Base-by-base conservation (phyloP, 92 coral and sea anemone genomes). In the Actinernus sp. region DNA sequence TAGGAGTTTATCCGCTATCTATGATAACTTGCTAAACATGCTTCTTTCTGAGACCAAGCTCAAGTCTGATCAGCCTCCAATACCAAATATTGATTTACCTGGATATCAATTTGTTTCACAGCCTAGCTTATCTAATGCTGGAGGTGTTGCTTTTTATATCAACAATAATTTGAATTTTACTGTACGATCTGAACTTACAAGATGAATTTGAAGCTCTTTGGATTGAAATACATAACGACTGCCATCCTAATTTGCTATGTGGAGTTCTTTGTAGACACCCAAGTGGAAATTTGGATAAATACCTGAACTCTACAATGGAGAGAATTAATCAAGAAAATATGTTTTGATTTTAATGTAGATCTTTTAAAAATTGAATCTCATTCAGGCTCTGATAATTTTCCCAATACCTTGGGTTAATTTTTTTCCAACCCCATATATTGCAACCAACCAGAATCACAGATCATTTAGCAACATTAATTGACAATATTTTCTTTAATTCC, bases 221-320 rank as follows among this genome's bases (percentile, higher is more conserved):
- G 80, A 69, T 79, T 28, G 87, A 79, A 79, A 38, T 79, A 17
- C 19, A 71, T 25, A 27, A 40, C 47, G 33, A 34, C 31, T 14
- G 25, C 18, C 87, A 71, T 20, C 73, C 20, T 39, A 62, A 79
- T 79, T 21, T 79, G 18, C 40, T 71, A 26, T 79, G 87, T 79
- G 87, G 87, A 6, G 67, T 79, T 2, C 20, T 79, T 2, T 79
- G 28, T 53, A 79, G 86, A 61, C 86, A 79, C 51, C 80, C 73
- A 50, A 59, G 50, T 71, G 55, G 59, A 26, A 48, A 67, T 56
- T 2, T 68, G 10, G 78, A 67, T 11, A 49, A 54, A 0, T 70
- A 71, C 18, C n/a, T 61, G 44, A 48, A 79, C 28, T 30, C 1
- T 14, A 39, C 69, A 34, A 26, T 36, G 24, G 76, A 76, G 16